Percentiles rank a stretch among this genome's conserved stretches.
These are phyloP conservation scores for Muntiacus muntjak DNA, from an alignment of 2,113 vertebrate genomes.

Conservation along the genomic window DNA sequence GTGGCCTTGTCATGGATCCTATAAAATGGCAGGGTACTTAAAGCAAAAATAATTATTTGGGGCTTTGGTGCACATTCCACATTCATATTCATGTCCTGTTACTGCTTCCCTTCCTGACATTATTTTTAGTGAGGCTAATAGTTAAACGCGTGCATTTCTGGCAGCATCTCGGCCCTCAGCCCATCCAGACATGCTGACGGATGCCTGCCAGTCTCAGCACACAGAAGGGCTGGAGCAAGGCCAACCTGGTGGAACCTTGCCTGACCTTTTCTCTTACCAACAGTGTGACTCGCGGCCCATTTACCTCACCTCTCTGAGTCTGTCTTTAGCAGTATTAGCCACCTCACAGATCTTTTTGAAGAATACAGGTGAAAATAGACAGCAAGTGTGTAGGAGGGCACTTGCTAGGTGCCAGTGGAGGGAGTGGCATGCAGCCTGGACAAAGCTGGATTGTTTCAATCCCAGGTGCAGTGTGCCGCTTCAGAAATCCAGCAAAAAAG, in stretches of 20 bases:
- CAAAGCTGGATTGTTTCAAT: neutral
- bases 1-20: neutral
- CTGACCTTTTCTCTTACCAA: neutral
- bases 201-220: neutral
- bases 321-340: neutral
- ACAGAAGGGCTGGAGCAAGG: neutral
- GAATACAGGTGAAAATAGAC: neutral
- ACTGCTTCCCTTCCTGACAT: neutral
- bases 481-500: neutral
- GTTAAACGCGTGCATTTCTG: neutral
- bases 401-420: neutral
- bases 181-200: rapidly evolving
- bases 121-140: neutral
- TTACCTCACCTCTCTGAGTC: neutral
- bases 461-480: neutral
- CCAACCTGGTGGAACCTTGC: neutral
- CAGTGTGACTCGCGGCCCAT: neutral
- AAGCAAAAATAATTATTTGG: neutral
- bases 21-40: neutral
- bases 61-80: neutral
- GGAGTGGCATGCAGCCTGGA: neutral
- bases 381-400: neutral
- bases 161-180: neutral
- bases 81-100: neutral
- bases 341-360: neutral